Conservation (phyloP, 2,113 vertebrate genomes). For the Eudyptes chrysolophus region DNA sequence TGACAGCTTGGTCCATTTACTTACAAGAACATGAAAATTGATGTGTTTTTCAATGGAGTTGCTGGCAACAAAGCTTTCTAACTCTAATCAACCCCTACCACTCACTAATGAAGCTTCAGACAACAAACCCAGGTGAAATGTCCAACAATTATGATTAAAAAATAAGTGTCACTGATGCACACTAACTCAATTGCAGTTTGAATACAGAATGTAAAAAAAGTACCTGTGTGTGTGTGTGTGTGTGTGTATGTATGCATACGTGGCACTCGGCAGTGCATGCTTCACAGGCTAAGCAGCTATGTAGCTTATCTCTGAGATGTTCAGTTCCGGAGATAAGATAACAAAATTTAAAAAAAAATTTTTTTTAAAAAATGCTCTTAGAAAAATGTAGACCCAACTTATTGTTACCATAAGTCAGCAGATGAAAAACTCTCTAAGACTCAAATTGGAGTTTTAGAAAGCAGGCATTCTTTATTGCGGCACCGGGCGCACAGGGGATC, state of each 20-base stretch:
- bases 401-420: too few species aligned
- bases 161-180: not conserved
- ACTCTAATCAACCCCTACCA: not conserved
- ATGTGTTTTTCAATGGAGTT: not conserved
- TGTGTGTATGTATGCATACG: not conserved
- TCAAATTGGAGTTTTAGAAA: too few species aligned
- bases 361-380: not conserved
- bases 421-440: too few species aligned
- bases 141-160: not conserved
- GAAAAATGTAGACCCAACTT: not conserved
- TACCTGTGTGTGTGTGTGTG: not conserved
- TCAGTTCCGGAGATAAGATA: too few species aligned
- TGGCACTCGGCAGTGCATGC: rapidly evolving
- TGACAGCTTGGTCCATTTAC: not conserved
- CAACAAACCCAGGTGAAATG: not conserved
- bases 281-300: not conserved
- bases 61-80: not conserved
- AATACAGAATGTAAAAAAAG: not conserved
- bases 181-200: rapidly evolving
- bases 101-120: not conserved
- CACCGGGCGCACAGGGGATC: too few species aligned
- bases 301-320: not conserved
- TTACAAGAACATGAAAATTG: not conserved
- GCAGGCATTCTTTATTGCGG: too few species aligned
- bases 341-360: not conserved